phyloP scores from a whole-genome alignment of 2,113 vertebrate genomes.

The Lichenostomus cassidix region DNA sequence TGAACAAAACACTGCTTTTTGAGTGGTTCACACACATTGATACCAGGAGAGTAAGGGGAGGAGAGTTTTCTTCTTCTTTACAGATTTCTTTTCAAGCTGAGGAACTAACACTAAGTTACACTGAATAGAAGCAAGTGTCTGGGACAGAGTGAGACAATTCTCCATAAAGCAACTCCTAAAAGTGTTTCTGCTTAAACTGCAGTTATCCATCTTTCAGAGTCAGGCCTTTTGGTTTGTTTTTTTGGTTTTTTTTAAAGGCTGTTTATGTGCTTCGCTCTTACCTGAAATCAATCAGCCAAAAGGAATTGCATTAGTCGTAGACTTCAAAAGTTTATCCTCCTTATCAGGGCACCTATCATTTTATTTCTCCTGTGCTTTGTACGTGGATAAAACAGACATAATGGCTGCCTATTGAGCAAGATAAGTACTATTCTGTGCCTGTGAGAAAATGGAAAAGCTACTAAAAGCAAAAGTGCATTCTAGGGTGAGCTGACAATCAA shows the following conservation, averaged over 20 bases:
- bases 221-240: neutral
- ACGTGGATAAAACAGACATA: neutral
- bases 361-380: conserved; percentile 18
- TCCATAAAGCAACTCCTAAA: neutral
- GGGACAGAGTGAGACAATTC: neutral
- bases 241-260: neutral
- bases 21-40: neutral
- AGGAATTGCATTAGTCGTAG: neutral
- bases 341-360: neutral
- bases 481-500: neutral
- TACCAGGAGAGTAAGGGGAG: neutral
- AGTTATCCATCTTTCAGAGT: neutral
- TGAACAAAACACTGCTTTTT: neutral
- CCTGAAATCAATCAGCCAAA: conserved; percentile 14
- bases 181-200: neutral
- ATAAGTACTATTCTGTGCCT: neutral
- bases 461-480: conserved; percentile 25
- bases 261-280: neutral
- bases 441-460: neutral
- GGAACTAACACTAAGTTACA: neutral
- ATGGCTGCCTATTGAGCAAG: neutral
- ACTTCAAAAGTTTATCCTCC: conserved; percentile 15
- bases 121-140: neutral
- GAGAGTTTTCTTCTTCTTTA: neutral
- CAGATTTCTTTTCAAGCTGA: neutral